A percentile compares a stretch with the other conserved stretches of the same genome.
Conservation (phyloP, 2,113 vertebrate genomes). For the Bufo bufo region DNA sequence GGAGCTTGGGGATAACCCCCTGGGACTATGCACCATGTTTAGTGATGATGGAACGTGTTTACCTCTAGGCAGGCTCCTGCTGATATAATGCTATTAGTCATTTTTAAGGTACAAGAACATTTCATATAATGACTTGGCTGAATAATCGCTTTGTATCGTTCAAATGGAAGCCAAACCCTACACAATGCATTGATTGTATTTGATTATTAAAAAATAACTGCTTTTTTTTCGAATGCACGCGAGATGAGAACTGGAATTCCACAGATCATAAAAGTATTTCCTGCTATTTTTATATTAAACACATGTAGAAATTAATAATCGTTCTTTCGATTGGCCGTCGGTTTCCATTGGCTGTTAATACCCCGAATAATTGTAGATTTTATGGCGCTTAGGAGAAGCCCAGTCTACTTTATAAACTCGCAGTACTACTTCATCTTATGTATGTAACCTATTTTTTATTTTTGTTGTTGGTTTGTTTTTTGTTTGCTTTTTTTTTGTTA, state of each 20-base stretch:
- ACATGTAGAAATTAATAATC: neutral
- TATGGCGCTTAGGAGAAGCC: neutral
- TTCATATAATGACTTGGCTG: neutral
- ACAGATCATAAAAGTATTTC: neutral
- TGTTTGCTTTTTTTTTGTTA: neutral
- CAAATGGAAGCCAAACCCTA: neutral
- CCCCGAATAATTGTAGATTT: neutral
- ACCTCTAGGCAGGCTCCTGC: neutral
- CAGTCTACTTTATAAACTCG: neutral
- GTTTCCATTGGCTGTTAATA: neutral
- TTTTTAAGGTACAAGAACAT: too few relatives aligned
- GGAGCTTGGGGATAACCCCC: neutral
- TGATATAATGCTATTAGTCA: too few relatives aligned
- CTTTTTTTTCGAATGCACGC: neutral
- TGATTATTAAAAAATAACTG: neutral
- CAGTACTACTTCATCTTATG: neutral
- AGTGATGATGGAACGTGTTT: neutral
- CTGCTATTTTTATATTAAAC: neutral
- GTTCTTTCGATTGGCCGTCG: neutral
- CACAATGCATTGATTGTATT: constrained; percentile 3
- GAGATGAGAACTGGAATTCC: neutral
- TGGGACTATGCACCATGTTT: neutral
- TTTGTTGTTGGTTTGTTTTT: neutral
- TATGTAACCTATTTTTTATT: too few relatives aligned
- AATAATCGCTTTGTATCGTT: neutral